These are phyloP conservation scores for Holothuria scabra DNA, from an alignment of 53 echinoderm and acorn worm species.

Conservation along the genomic window DNA sequence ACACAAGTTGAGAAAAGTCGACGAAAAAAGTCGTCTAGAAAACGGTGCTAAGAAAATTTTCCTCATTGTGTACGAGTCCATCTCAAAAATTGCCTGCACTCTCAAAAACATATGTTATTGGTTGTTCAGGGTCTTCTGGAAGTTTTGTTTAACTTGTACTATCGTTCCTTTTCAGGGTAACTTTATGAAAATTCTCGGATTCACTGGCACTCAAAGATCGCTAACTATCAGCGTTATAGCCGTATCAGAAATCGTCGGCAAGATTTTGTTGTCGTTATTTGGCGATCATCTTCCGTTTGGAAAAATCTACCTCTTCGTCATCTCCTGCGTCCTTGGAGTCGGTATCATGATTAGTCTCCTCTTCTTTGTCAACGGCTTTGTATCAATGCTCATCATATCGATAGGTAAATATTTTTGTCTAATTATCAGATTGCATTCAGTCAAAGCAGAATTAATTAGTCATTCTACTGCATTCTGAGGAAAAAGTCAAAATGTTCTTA, in stretches of 20 bases:
- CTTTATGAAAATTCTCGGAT: conserved; percentile 86
- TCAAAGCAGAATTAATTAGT: too few relatives aligned
- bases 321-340: conserved; percentile 70
- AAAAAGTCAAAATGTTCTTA: too few relatives aligned
- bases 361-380: conserved; percentile 58
- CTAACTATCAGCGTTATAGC: conserved; percentile 83
- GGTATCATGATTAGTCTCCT: conserved; percentile 75
- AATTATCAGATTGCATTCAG: too few relatives aligned
- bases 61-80: too few relatives aligned
- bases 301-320: conserved; percentile 83
- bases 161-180: conserved; percentile 64
- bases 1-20: too few relatives aligned
- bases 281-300: conserved; percentile 83
- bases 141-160: background rate
- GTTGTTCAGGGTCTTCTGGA: too few relatives aligned
- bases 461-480: too few relatives aligned
- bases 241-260: conserved; percentile 74
- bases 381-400: conserved; percentile 60
- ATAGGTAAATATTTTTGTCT: conserved; percentile 21
- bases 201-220: conserved; percentile 66
- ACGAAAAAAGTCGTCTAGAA: too few relatives aligned
- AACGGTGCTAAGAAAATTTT: too few relatives aligned
- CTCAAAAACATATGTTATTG: too few relatives aligned
- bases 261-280: conserved; percentile 64
- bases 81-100: too few relatives aligned